Percentiles rank a stretch among this genome's conserved stretches.
These are phyloP conservation scores for Calcarius lapponicus DNA, from an alignment of 2,797 vertebrate species.

Conservation along the genomic window DNA sequence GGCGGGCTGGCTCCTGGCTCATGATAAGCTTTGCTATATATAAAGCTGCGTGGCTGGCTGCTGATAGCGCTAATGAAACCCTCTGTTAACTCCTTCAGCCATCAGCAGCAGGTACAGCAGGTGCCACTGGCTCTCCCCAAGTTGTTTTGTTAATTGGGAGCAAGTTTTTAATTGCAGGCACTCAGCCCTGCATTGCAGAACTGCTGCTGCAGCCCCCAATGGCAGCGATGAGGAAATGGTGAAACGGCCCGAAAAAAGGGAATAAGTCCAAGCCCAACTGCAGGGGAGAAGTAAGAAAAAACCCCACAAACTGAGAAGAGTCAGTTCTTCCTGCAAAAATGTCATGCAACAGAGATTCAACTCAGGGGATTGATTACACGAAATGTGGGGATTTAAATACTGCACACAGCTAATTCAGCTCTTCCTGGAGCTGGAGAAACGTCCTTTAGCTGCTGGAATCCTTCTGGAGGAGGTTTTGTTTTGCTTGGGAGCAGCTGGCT, in stretches of 20 bases:
- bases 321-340: neutral
- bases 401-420: neutral
- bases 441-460: neutral
- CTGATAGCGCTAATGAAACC: neutral
- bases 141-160: neutral
- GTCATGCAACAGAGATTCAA: fast-evolving
- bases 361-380: neutral
- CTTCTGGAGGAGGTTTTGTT: neutral
- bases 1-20: neutral
- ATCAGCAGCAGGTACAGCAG: neutral
- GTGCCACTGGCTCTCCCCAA: neutral
- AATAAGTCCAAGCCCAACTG: neutral
- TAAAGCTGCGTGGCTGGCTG: neutral
- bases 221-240: neutral
- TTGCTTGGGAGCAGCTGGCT: neutral
- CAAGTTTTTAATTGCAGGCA: neutral
- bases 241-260: neutral
- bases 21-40: neutral
- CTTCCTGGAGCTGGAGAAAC: neutral
- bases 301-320: neutral
- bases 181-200: neutral
- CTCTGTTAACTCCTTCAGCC: neutral
- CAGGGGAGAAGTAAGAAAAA: neutral
- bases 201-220: fast-evolving
- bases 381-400: neutral